Conservation (phyloP, 2,113 vertebrate genomes). For the Mormoops blainvillei region DNA sequence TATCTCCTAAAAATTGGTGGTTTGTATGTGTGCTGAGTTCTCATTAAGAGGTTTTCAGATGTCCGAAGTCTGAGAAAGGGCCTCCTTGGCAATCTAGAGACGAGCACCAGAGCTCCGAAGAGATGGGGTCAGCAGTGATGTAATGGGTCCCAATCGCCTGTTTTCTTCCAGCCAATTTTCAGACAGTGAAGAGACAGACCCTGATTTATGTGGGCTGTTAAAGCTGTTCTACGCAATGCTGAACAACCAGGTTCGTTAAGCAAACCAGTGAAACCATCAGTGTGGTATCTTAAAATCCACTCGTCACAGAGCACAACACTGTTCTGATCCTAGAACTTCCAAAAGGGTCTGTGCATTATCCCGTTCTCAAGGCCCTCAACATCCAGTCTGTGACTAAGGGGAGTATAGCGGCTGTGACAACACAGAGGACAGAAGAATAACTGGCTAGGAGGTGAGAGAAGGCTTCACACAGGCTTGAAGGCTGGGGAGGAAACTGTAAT, state of each 20-base stretch:
- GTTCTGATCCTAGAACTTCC: neutral
- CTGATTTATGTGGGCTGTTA: neutral
- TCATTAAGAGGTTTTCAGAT: neutral
- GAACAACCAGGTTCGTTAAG: neutral
- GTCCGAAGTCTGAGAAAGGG: neutral
- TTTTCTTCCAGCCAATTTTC: neutral
- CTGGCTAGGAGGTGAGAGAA: neutral
- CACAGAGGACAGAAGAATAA: neutral
- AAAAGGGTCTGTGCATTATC: neutral
- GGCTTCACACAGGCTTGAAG: neutral
- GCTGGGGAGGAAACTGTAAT: neutral
- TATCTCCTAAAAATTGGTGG: neutral
- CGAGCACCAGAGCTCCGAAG: neutral
- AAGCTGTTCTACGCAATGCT: neutral
- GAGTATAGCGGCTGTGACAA: neutral
- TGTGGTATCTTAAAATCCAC: neutral
- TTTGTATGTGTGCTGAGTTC: neutral
- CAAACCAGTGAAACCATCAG: neutral
- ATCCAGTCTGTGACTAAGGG: neutral
- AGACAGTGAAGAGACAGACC: neutral
- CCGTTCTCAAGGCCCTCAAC: neutral
- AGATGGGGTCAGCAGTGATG: neutral
- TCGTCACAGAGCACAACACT: neutral
- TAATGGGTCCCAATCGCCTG: neutral
- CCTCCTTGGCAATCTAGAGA: neutral